Base-by-base conservation (phyloP, 2,888 invertebrate species). In the Netelia melanura region DNA sequence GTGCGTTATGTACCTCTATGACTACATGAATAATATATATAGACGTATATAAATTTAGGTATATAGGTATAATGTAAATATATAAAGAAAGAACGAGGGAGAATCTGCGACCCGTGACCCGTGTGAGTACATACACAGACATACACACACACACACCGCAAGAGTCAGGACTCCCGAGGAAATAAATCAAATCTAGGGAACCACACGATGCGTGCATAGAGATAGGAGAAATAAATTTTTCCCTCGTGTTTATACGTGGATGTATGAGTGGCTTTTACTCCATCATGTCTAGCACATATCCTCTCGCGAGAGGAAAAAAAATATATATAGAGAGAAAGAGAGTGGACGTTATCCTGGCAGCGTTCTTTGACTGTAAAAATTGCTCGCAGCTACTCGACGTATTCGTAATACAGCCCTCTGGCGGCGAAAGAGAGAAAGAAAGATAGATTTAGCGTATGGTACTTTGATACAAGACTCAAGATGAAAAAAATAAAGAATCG, bases 181-280 rank as follows among this genome's bases (percentile, higher is more conserved):
- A 74, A 84, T 84, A 84, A 84, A 84, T 84, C 84, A 84, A 81
- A 84, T 70, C 77, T 81, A 70, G 74, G 78, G 70, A 81, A 84
- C 84, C 84, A 78, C 78, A 78, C 74, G 84, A 84, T 84, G 84
- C 81, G 84, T 78, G 68, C 77, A 81, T 56, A 23, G 70, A 75
- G 81, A 78, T 84, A 84, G 67, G 78, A 81, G 70, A 81, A 84
- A 30, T 58, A 61, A 74, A 30, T 71, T 70, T 43, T 74, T 81
- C 52, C 11, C 30, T 23, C 61, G 48, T 43, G 14, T 48, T 48
- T 48, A 52, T 65, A 44, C 62, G 38, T 52, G 21, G 48, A 17
- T 75, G 62, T 64, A 75, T 25, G 30, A 17, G 64, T 30, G 30
- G 38, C 25, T 48, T 64, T 80, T 72, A 44, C 56, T 71, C 44